Evolutionary conservation across 2,113 vertebrate species (phyloP), one percentile per base, ranked within the genome.

Genomic region (Holacanthus passer): DNA sequence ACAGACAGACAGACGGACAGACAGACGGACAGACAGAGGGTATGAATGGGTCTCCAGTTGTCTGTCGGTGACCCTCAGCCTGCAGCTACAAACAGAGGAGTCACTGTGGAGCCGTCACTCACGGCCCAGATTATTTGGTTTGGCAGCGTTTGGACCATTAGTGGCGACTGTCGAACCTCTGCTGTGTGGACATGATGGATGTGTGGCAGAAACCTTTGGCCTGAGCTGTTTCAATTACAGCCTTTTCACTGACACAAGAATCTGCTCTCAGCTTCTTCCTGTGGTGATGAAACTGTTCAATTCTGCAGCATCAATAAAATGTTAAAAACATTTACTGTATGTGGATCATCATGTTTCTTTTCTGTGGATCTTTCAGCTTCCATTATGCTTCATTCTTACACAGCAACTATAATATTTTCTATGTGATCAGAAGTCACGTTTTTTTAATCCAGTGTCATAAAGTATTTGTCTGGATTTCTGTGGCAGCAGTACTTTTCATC

Each of bases 31-130:
- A 67, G 63, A 27, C 27, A 12, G 69, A 37, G 5, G 31, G 32
- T 32, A 45, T 73, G 83, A 86, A 72, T 64, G 79, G 62, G 41
- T 72, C 59, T 17, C 65, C 64, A 80, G 79, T 80, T 55, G 53
- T 77, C 43, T 56, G 56, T 65, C 72, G 83, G 79, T 83, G 79
- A 71, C 17, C 77, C 72, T 69, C 62, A 69, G 16, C 67, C 77
- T 52, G 62, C 14, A 22, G 73, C 48, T 67, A n/a, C 48, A 67
- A 64, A 75, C 68, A 80, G 50, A 17, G 27, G 5, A 43, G 29
- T 45, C 58, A 10, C 73, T 22, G 47, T 32, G 72, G 56, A 55
- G 55, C 67, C 58, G 35, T 73, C 68, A 32, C n/a, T 73, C 71
- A 64, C 65, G 22, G 77, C 11, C 5, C 58, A 29, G 17, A 20